phyloP scores from a whole-genome alignment of 1,140 invertebrate genomes.

The Procambarus virginalis region DNA sequence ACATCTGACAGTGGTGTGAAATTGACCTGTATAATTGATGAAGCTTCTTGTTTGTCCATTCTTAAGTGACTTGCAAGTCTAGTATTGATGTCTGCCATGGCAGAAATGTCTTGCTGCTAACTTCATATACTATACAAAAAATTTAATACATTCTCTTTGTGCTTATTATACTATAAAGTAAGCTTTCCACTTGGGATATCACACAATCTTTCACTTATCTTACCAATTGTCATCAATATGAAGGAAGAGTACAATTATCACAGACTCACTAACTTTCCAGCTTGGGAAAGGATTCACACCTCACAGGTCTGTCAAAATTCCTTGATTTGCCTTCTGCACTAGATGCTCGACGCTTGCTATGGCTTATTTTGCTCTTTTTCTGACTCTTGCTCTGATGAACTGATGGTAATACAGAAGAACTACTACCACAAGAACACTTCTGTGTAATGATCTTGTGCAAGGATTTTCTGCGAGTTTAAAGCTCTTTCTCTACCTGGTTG shows the following conservation, averaged over 20 bases:
- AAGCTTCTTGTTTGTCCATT: neutral
- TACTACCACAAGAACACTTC: conserved; percentile 29
- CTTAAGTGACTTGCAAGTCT: neutral
- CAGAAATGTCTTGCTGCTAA: neutral
- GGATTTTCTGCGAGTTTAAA: conserved; percentile 27
- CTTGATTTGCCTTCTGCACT: conserved; percentile 51
- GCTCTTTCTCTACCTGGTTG: conserved; percentile 23
- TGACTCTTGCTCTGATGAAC: conserved; percentile 26
- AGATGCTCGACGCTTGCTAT: conserved; percentile 50
- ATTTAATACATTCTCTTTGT: neutral
- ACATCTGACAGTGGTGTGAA: neutral
- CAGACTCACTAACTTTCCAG: conserved; percentile 45
- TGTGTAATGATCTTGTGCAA: conserved; percentile 17
- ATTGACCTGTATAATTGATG: neutral
- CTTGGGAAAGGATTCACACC: conserved; percentile 60
- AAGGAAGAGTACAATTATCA: conserved; percentile 39
- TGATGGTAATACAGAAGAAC: conserved; percentile 26
- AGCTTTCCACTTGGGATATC: conserved; percentile 6
- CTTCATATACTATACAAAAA: neutral
- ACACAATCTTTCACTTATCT: conserved; percentile 10
- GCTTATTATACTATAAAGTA: conserved; percentile 14
- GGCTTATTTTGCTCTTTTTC: conserved; percentile 21
- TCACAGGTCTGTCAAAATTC: conserved; percentile 26
- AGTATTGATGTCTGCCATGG: neutral
- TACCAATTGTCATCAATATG: conserved; percentile 16